Evolutionary conservation across 2,113 vertebrate species (phyloP).

Genomic region (Gobius niger): DNA sequence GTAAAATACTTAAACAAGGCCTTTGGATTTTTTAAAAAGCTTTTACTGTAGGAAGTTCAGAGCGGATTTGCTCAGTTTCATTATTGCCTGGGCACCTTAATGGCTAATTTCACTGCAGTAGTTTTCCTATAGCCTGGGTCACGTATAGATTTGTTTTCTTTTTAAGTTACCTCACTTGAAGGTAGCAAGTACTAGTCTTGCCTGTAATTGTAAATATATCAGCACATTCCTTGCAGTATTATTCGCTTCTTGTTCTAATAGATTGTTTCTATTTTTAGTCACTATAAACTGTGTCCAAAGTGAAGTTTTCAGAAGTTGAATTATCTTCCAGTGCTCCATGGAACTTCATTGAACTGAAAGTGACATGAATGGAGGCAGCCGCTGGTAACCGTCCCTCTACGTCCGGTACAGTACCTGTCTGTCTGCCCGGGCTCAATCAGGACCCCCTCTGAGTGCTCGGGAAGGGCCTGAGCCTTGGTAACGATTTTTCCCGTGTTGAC

Average conservation of each 20-base stretch:
- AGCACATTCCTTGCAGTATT: not conserved
- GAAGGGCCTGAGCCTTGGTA: constrained; percentile 73
- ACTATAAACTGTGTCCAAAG: not conserved
- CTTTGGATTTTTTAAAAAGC: too few species aligned
- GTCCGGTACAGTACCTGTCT: constrained; percentile 60
- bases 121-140: not conserved
- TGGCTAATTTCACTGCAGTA: not conserved
- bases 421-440: constrained; percentile 64
- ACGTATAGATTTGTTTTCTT: not conserved
- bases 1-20: too few species aligned
- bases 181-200: not conserved
- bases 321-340: not conserved
- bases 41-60: too few species aligned
- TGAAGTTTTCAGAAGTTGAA: constrained; percentile 11
- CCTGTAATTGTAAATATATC: not conserved
- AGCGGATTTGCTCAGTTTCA: not conserved
- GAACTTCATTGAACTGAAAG: constrained; percentile 9
- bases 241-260: not conserved
- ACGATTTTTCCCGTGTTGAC: constrained; percentile 79
- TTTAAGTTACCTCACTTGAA: not conserved
- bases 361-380: constrained; percentile 25
- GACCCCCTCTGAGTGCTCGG: constrained; percentile 67
- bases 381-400: constrained; percentile 16
- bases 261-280: too few species aligned
- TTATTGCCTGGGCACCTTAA: not conserved